phyloP scores from a whole-genome alignment of 2,113 vertebrate genomes.

The Peromyscus polionotus region DNA sequence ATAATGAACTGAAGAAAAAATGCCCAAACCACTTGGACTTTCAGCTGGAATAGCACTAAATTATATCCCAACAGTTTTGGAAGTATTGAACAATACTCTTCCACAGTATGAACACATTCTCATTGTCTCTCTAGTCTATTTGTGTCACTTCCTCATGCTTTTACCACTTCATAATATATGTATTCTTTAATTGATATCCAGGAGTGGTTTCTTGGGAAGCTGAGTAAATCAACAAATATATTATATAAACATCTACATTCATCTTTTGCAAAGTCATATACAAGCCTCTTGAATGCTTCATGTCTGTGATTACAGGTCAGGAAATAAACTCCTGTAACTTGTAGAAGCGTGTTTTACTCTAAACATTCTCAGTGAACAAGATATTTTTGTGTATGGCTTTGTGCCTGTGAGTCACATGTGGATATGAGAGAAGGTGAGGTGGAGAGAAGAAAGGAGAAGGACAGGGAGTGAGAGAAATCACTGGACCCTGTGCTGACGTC shows the following conservation, averaged over 20 bases:
- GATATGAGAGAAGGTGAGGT: not conserved
- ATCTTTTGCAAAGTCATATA: not conserved
- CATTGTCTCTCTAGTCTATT: not conserved
- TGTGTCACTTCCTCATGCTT: not conserved
- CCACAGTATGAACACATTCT: not conserved
- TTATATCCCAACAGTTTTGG: not conserved
- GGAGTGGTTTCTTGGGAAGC: not conserved
- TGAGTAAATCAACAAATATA: not conserved
- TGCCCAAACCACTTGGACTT: not conserved
- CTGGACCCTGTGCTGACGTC: not conserved
- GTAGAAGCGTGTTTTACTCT: not conserved
- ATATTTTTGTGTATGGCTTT: not conserved
- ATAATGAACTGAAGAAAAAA: not conserved
- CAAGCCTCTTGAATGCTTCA: not conserved
- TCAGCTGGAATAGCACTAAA: not conserved
- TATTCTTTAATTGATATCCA: not conserved
- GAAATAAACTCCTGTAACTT: not conserved
- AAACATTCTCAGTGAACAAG: not conserved
- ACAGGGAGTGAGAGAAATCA: not conserved
- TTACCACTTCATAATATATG: not conserved
- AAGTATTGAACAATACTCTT: not conserved
- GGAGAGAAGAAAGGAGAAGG: not conserved
- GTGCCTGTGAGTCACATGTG: not conserved
- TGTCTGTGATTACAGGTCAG: not conserved
- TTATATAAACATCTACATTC: not conserved